These are phyloP conservation scores for Bombus turneri DNA, from an alignment of 1,140 invertebrate species.

Conservation along the genomic window DNA sequence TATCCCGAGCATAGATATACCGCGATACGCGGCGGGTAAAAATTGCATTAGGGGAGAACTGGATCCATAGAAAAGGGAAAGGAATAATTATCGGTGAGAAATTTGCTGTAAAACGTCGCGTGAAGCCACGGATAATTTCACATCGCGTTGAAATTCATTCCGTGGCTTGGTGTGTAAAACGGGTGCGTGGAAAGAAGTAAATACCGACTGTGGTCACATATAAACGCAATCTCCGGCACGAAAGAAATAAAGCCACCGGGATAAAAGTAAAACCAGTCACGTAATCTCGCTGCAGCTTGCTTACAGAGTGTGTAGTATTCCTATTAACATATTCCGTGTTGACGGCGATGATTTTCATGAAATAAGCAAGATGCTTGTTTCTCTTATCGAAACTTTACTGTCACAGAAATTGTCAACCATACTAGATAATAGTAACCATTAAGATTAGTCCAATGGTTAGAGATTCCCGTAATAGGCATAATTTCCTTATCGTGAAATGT, in stretches of 20 bases:
- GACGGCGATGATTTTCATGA: neutral
- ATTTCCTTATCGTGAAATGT: neutral
- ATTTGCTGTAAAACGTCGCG: conserved; percentile 17
- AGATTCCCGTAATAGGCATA: neutral
- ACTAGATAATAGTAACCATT: neutral
- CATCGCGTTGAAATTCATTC: conserved; percentile 35
- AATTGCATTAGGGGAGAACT: neutral
- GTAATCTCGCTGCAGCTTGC: conserved; percentile 28
- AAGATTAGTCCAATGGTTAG: neutral
- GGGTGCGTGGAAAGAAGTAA: conserved; percentile 30
- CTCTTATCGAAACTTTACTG: neutral
- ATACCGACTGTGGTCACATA: conserved; percentile 16
- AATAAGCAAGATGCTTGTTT: neutral
- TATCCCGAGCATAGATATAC: neutral
- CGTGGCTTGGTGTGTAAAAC: conserved; percentile 4
- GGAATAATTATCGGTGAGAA: conserved; percentile 38
- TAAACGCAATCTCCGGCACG: conserved; percentile 45
- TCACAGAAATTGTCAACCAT: neutral
- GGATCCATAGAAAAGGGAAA: conserved; percentile 34
- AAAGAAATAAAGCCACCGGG: conserved; percentile 35
- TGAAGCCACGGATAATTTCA: conserved; percentile 22
- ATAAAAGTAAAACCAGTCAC: conserved; percentile 55
- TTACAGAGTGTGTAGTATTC: neutral
- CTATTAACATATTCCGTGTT: conserved; percentile 30
- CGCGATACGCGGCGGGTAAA: neutral